These are phyloP conservation scores for Drosophila barbarae DNA, from an alignment of 2,888 invertebrate species.

Conservation along the genomic window DNA sequence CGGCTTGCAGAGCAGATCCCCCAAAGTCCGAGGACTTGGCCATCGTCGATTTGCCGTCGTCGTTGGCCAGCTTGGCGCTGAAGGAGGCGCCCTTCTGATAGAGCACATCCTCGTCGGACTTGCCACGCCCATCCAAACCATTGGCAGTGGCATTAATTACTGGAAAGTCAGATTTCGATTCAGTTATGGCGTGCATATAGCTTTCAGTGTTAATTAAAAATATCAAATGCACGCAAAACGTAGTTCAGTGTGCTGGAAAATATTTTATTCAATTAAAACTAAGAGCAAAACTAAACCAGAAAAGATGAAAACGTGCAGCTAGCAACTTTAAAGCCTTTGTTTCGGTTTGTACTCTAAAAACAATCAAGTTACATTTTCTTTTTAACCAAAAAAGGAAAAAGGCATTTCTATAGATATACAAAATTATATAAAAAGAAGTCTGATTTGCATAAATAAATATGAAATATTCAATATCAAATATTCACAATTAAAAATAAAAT, in stretches of 20 bases:
- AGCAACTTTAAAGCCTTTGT: not conserved
- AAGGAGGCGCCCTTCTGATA: conserved; percentile 90
- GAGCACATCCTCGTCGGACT: conserved; percentile 85
- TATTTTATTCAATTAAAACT: conserved; percentile 2
- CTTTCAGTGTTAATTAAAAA: conserved; percentile 9
- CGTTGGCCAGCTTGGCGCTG: conserved; percentile 85
- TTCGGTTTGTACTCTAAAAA: not conserved
- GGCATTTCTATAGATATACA: rapidly evolving
- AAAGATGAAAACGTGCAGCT: not conserved
- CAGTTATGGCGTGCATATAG: not conserved
- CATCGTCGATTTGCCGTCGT: conserved; percentile 48
- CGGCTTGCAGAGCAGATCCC: conserved; percentile 15
- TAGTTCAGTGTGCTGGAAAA: not conserved
- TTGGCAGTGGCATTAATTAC: conserved; percentile 86
- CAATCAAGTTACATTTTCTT: not conserved
- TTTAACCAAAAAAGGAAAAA: not conserved
- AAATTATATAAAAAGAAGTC: not conserved
- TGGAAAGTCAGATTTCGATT: conserved; percentile 78
- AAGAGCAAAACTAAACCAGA: not conserved
- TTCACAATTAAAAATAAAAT: not conserved
- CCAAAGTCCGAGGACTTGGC: conserved; percentile 37
- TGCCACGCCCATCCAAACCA: conserved; percentile 80
- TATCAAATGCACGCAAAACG: not conserved
- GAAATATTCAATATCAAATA: not conserved
- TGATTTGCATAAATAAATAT: not conserved